Percentiles rank a stretch among this genome's conserved stretches.
phyloP scores from a whole-genome alignment of 2,113 vertebrate species.

The Tachycineta bicolor region DNA sequence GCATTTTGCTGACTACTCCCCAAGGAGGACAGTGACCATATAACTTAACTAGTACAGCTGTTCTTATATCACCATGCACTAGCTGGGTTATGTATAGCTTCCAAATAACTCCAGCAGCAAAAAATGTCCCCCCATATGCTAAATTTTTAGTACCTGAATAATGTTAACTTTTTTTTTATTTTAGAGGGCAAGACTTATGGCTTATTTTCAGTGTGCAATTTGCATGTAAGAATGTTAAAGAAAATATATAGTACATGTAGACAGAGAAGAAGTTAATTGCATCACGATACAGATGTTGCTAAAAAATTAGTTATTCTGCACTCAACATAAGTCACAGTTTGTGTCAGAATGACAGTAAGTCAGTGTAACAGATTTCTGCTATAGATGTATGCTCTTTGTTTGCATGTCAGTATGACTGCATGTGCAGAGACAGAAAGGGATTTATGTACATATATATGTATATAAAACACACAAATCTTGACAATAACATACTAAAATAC shows the following conservation, averaged over 20 bases:
- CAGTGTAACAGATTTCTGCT: background rate
- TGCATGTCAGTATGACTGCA: background rate
- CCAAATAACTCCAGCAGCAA: background rate
- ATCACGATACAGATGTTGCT: background rate
- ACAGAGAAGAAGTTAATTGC: background rate
- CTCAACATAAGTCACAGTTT: conserved; percentile 7
- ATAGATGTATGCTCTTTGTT: background rate
- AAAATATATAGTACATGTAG: background rate
- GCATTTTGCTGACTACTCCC: background rate
- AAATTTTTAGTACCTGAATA: background rate
- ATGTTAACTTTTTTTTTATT: background rate
- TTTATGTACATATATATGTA: background rate
- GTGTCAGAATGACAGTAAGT: background rate
- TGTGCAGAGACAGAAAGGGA: background rate
- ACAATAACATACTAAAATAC: background rate
- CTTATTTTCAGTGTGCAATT: conserved; percentile 3
- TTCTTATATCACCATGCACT: background rate
- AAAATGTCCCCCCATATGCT: background rate
- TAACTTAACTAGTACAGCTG: background rate
- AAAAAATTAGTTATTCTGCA: conserved; percentile 14
- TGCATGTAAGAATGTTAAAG: background rate
- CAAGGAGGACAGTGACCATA: background rate
- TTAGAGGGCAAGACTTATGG: background rate
- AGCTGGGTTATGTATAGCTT: background rate
- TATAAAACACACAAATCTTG: background rate